A percentile compares a stretch with the other conserved stretches of the same genome.
Evolutionary conservation across 2,113 vertebrate species (phyloP).

Genomic region (Nettapus auritus): DNA sequence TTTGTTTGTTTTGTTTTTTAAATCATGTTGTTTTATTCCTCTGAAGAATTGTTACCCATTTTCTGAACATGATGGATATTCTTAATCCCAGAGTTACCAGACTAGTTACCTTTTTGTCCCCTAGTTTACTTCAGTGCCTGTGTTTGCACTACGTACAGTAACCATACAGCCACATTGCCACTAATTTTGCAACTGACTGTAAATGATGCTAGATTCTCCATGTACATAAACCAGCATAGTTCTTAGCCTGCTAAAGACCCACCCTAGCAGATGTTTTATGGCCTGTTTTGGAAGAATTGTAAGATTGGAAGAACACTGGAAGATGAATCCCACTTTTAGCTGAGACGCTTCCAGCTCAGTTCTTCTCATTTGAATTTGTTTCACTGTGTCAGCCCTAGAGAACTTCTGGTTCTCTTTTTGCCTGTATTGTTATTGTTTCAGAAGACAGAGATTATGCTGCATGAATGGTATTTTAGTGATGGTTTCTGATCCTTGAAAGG

Average conservation of each 20-base stretch:
- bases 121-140: not conserved
- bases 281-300: not conserved
- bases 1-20: not conserved
- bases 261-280: not conserved
- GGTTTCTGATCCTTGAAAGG: not conserved
- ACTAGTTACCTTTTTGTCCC: not conserved
- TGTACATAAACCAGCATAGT: not conserved
- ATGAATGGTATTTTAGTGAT: not conserved
- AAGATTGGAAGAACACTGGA: not conserved
- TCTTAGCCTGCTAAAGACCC: not conserved
- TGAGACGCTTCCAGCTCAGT: not conserved
- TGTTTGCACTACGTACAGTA: not conserved
- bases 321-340: not conserved
- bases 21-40: not conserved
- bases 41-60: not conserved
- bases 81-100: not conserved
- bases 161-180: not conserved
- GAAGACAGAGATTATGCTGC: not conserved
- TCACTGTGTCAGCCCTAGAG: not conserved
- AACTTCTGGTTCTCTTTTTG: not conserved
- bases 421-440: not conserved
- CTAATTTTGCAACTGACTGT: not conserved
- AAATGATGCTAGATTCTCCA: not conserved
- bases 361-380: not conserved
- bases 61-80: not conserved